Evolutionary conservation across 2,113 vertebrate genomes (phyloP), one percentile per base, ranked within the genome.

Genomic region (Brachionichthys hirsutus): DNA sequence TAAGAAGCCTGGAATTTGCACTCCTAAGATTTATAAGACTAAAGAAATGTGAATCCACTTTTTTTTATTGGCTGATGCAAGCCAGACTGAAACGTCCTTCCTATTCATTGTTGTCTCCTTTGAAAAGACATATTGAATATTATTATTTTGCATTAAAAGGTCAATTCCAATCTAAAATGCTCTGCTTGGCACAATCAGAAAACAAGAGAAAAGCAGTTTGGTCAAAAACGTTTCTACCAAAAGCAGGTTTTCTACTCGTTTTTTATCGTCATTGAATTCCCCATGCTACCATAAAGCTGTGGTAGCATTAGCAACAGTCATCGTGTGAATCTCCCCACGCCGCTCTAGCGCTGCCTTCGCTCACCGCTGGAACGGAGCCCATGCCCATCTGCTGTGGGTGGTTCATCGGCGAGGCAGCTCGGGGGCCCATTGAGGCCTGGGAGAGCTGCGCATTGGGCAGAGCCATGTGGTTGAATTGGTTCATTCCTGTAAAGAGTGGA

Each of bases 361-460:
- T 85, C 81, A 99, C 97, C 89, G 93, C 90, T 15, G 97, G 93
- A 48, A 95, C 94, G 0, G 95, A 92, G 83, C 92, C 91, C 92
- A 98, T 94, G 92, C 92, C 98, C 83, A 97, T 95, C 48, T 96
- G 96, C 40, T 94, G 94, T 9, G 94, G 90, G 75, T 98, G 96
- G 91, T 91, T 97, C 94, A 97, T 95, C 0, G 96, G 95, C 48
- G 97, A 98, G 11, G 94, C 93, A 12, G 95, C 92, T 10, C 96
- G 94, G 4, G 95, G 89, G 63, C 93, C 95, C 88, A 97, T 88
- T 9, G 95, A 90, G 18, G 94, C 82, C 80, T 93, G 94, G 34
- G 95, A 90, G 86, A 98, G 94, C 88, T 94, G 94, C 50, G 96
- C 90, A 22, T 94, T 98, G 77, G 94, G 94, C 89, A 98, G 89